These are phyloP conservation scores for Pelecanus crispus DNA, from an alignment of 2,113 vertebrate species.

Conservation along the genomic window DNA sequence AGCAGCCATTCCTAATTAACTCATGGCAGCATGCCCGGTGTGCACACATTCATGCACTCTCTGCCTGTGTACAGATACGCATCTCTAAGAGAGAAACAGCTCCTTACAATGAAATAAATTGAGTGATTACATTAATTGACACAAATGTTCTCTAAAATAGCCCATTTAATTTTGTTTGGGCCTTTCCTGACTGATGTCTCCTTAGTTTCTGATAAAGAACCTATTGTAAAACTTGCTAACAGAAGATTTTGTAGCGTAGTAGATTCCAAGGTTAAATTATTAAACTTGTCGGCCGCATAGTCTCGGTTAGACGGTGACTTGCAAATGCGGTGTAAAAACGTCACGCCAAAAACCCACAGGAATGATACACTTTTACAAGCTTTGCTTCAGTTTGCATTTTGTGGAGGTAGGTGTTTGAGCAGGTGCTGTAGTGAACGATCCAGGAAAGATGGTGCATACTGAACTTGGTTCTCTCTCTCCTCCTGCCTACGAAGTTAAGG, in stretches of 20 bases:
- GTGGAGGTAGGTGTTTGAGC: neutral
- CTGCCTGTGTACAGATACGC: neutral
- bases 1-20: conserved; percentile 21
- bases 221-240: neutral
- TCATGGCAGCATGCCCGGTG: conserved; percentile 12
- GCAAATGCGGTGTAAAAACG: neutral
- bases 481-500: neutral
- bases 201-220: conserved; percentile 38
- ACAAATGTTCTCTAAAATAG: conserved; percentile 24
- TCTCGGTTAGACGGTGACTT: neutral
- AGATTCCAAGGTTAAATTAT: neutral
- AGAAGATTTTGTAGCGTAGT: neutral
- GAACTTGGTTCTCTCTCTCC: rapidly evolving
- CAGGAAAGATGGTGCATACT: neutral
- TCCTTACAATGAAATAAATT: conserved; percentile 40
- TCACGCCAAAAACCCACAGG: neutral
- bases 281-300: neutral
- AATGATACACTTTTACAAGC: neutral
- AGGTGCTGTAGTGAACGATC: neutral
- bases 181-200: conserved; percentile 15
- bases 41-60: neutral
- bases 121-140: conserved; percentile 50
- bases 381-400: neutral
- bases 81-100: conserved; percentile 34
- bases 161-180: conserved; percentile 45